These are phyloP conservation scores for Aphelocoma californica DNA, from an alignment of 2,797 vertebrate genomes.

Conservation along the genomic window DNA sequence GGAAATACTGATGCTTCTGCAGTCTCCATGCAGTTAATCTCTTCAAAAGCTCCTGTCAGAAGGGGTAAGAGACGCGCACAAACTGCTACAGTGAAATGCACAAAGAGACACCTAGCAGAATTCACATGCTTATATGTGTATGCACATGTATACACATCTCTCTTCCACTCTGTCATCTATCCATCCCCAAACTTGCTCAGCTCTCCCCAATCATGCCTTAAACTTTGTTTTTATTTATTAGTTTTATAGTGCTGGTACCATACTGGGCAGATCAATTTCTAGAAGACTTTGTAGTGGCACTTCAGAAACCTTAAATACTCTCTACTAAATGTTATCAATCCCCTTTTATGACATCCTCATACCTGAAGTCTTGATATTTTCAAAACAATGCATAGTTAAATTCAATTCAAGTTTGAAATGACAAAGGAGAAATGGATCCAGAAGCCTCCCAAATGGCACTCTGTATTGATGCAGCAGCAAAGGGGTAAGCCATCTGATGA, in stretches of 20 bases:
- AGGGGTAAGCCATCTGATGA: background rate
- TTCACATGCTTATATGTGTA: background rate
- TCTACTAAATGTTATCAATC: background rate
- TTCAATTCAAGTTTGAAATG: background rate
- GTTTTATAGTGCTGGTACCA: background rate
- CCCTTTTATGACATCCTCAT: background rate
- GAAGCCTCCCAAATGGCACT: background rate
- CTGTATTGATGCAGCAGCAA: background rate
- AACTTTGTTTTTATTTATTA: background rate
- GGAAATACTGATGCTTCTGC: background rate
- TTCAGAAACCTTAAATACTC: background rate
- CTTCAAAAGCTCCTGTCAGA: background rate
- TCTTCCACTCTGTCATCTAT: background rate
- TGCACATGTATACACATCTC: background rate
- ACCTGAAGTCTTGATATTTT: background rate
- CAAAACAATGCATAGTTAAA: background rate
- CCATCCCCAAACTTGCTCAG: background rate
- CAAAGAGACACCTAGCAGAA: background rate
- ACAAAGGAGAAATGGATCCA: background rate
- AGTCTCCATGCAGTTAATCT: background rate
- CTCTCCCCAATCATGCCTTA: background rate
- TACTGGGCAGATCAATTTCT: background rate
- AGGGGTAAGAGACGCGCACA: background rate
- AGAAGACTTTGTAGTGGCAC: background rate
- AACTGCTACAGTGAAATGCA: background rate